phyloP scores from a whole-genome alignment of 2,113 vertebrate species.

The Calonectris borealis region DNA sequence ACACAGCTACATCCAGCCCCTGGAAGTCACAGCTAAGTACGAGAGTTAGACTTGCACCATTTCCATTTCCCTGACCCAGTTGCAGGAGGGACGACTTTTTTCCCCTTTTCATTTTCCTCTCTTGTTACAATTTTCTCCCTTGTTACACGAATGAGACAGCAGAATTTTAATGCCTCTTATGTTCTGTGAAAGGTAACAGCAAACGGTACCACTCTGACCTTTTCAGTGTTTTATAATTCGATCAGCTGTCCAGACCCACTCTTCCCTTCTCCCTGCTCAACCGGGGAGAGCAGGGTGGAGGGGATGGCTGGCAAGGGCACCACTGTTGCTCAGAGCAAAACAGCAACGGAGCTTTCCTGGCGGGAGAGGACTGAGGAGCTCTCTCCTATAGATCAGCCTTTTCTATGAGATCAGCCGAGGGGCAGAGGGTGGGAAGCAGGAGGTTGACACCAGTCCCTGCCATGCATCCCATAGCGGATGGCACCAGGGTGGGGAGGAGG shows the following conservation, averaged over 20 bases:
- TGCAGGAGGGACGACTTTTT: not conserved
- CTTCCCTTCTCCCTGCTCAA: accelerated
- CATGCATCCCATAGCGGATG: accelerated
- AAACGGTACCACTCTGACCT: not conserved
- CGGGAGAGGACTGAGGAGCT: not conserved
- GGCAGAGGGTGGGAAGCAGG: not conserved
- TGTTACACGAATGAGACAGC: conserved; percentile 9
- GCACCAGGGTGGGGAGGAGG: not conserved
- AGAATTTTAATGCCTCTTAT: not conserved
- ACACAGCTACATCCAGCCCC: accelerated
- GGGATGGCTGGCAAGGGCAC: not conserved
- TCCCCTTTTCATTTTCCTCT: not conserved
- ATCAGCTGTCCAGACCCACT: not conserved
- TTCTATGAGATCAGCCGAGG: not conserved
- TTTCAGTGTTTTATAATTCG: not conserved
- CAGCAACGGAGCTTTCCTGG: not conserved
- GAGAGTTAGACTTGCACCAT: not conserved
- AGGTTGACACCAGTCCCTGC: not conserved
- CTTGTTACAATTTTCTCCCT: not conserved
- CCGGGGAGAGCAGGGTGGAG: not conserved
- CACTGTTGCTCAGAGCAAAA: not conserved
- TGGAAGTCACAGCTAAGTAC: not conserved
- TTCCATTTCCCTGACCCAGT: not conserved
- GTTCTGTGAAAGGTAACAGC: not conserved
- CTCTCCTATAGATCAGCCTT: not conserved